Conservation (phyloP, 1,140 invertebrate genomes). For the Papilio machaon region DNA sequence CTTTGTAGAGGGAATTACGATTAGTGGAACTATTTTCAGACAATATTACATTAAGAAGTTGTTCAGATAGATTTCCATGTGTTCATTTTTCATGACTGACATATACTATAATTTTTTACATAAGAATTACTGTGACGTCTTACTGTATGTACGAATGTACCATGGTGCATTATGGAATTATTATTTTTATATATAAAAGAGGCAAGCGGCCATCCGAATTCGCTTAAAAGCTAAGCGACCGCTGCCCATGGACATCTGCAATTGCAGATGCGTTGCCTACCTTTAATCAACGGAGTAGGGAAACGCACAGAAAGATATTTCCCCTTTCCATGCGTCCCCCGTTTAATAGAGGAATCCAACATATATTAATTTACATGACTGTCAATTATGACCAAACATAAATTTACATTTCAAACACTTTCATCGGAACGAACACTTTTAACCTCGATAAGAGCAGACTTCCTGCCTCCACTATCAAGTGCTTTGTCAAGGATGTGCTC, state of each 20-base stretch:
- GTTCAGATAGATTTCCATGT: neutral
- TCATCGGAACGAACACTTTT: constrained; percentile 57
- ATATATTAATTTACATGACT: neutral
- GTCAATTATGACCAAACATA: neutral
- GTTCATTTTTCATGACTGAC: neutral
- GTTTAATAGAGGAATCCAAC: no score
- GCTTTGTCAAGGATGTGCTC: constrained; percentile 43
- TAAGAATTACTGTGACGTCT: neutral
- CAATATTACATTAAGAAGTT: neutral
- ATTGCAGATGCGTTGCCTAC: no score
- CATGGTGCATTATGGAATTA: neutral
- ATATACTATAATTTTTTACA: no score
- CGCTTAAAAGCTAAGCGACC: no score
- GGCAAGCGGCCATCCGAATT: no score
- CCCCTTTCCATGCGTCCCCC: no score
- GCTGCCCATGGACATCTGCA: no score
- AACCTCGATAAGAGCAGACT: constrained; percentile 58
- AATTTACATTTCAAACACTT: constrained; percentile 45
- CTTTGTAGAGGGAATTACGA: neutral
- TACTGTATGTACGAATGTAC: neutral
- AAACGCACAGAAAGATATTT: no score
- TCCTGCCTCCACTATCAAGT: constrained; percentile 64
- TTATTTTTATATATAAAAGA: no score
- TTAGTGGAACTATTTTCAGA: neutral
- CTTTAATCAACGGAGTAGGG: no score